phyloP scores from a whole-genome alignment of 2,113 vertebrate species.

The Sigmodon hispidus region DNA sequence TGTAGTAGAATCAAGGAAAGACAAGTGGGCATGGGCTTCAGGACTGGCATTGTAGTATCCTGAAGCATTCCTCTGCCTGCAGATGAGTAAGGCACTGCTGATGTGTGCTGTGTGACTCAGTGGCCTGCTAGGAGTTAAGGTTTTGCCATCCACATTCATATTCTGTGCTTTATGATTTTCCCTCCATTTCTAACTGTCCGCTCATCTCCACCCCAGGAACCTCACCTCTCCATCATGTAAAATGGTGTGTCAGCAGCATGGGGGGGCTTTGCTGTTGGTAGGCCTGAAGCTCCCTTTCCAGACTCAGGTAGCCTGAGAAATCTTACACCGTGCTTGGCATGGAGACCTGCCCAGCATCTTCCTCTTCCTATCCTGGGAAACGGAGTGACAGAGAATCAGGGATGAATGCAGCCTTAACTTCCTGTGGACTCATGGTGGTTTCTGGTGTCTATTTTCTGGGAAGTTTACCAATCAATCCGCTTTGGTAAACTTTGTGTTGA shows the following conservation, averaged over 20 bases:
- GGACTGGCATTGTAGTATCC: background rate
- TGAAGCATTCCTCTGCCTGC: background rate
- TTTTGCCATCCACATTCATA: accelerated
- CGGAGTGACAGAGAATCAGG: background rate
- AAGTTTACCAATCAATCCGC: slow-evolving; percentile 19
- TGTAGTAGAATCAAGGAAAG: background rate
- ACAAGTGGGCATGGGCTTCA: accelerated
- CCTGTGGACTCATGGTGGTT: accelerated
- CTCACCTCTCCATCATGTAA: accelerated
- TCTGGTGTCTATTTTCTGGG: accelerated
- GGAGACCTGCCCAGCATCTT: accelerated
- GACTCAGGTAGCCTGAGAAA: accelerated
- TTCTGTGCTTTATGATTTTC: accelerated
- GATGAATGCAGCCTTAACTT: accelerated
- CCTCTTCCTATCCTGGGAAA: background rate
- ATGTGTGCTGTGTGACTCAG: accelerated
- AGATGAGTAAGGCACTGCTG: accelerated
- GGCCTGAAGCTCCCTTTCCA: accelerated
- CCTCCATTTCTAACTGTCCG: accelerated
- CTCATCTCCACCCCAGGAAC: accelerated
- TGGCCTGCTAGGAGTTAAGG: background rate
- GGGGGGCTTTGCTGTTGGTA: accelerated
- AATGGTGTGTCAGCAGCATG: accelerated
- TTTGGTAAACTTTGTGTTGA: accelerated
- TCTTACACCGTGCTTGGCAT: accelerated